A percentile compares a stretch with the other conserved stretches of the same genome.
Evolutionary conservation across 1,140 invertebrate species (phyloP).

Genomic region (Lucilia cuprina): DNA sequence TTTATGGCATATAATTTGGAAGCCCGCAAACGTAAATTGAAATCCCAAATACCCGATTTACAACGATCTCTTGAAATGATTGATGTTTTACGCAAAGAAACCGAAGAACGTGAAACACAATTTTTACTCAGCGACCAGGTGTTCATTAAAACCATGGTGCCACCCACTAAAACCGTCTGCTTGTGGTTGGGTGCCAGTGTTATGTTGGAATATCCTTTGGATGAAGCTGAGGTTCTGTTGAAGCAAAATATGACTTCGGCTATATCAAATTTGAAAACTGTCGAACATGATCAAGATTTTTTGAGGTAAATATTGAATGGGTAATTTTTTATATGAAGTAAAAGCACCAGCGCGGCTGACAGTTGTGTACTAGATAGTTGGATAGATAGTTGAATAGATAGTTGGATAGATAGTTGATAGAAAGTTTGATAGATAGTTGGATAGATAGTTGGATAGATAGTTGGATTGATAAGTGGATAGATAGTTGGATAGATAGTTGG

Average conservation of each 20-base stretch:
- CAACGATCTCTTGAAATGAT: slow-evolving; percentile 92
- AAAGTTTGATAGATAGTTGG: too few species aligned
- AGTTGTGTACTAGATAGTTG: too few species aligned
- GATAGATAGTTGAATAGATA: too few species aligned
- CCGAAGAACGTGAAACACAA: slow-evolving; percentile 85
- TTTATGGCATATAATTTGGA: slow-evolving; percentile 93
- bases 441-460: too few species aligned
- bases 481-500: too few species aligned
- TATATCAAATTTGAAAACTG: slow-evolving; percentile 80
- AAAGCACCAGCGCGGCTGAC: too few species aligned
- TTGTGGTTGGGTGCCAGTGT: slow-evolving; percentile 99
- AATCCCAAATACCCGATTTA: slow-evolving; percentile 91
- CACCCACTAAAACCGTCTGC: slow-evolving; percentile 92
- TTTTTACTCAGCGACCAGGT: slow-evolving; percentile 96
- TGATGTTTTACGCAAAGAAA: slow-evolving; percentile 82
- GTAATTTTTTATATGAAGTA: too few species aligned
- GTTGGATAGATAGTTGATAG: too few species aligned
- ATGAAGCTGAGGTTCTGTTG: slow-evolving; percentile 89
- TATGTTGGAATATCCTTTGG: slow-evolving; percentile 95
- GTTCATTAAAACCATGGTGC: slow-evolving; percentile 86
- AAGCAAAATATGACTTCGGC: slow-evolving; percentile 89
- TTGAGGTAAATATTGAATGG: slow-evolving; percentile 46
- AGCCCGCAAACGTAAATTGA: slow-evolving; percentile 82
- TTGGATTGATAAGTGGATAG: too few species aligned
- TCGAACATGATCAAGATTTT: slow-evolving; percentile 86